phyloP scores from a whole-genome alignment of 2,797 vertebrate species.

The Cossypha niveicapilla region DNA sequence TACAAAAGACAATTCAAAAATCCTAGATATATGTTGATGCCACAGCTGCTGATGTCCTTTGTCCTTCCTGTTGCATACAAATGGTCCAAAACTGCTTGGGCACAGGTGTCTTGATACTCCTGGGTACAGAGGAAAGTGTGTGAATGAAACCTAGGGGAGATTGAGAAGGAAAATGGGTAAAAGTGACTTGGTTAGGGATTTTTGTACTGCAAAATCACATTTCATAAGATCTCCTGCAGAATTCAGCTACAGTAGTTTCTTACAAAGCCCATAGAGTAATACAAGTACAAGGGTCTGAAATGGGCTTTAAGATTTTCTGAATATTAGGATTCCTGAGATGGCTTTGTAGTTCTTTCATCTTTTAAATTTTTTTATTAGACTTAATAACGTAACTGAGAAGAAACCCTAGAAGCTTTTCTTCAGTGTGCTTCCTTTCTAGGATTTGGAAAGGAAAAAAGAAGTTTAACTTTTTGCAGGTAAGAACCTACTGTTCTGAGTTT shows the following conservation, averaged over 20 bases:
- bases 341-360: background rate
- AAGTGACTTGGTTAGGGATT: background rate
- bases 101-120: accelerated
- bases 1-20: background rate
- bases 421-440: background rate
- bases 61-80: accelerated
- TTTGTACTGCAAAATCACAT: background rate
- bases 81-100: background rate
- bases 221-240: background rate
- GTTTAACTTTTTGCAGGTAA: background rate
- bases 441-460: background rate
- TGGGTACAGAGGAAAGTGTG: background rate
- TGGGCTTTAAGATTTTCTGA: background rate
- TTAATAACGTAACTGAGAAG: background rate
- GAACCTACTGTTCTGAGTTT: background rate
- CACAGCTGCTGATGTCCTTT: background rate
- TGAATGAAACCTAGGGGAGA: background rate
- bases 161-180: background rate
- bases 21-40: background rate
- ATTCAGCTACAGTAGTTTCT: background rate
- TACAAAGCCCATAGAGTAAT: background rate
- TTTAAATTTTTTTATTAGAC: background rate
- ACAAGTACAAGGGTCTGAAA: background rate
- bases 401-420: background rate
- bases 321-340: background rate